phyloP scores from a whole-genome alignment of 2,888 invertebrate genomes.

The Pseudococcus longispinus region DNA sequence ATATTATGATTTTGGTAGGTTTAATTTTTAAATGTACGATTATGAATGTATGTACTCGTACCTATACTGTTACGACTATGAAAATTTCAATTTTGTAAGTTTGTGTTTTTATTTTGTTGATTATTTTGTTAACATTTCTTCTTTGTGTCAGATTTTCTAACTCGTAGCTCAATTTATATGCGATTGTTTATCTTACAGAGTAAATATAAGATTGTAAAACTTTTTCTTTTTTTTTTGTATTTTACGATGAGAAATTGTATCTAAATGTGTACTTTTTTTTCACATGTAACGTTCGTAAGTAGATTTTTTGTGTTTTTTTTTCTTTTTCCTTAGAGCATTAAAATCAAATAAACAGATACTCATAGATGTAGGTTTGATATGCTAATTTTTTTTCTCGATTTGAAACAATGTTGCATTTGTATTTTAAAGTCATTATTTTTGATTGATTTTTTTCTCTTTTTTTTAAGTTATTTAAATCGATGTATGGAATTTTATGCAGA shows the following conservation, averaged over 20 bases:
- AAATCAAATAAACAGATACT: conserved; percentile 41
- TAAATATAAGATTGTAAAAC: conserved; percentile 7
- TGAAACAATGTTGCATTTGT: conserved; percentile 27
- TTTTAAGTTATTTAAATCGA: conserved; percentile 12
- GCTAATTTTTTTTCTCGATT: conserved; percentile 21
- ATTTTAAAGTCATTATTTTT: conserved; percentile 40
- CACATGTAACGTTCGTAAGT: background rate
- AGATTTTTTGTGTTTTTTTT: background rate
- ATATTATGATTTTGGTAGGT: background rate
- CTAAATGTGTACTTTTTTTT: background rate
- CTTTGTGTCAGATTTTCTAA: background rate
- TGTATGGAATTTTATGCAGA: background rate
- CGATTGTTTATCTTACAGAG: background rate
- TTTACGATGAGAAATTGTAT: background rate
- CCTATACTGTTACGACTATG: background rate
- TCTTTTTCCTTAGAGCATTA: background rate
- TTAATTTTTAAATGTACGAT: background rate
- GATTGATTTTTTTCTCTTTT: conserved; percentile 7
- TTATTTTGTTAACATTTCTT: conserved; percentile 7
- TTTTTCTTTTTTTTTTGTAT: background rate
- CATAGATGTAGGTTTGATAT: conserved; percentile 22
- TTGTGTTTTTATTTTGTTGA: conserved; percentile 18
- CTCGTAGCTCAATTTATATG: background rate
- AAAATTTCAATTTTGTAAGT: conserved; percentile 2
- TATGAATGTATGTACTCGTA: no score